Base-by-base conservation (phyloP, 2,888 invertebrate species). In the Pyrrhia umbra region DNA sequence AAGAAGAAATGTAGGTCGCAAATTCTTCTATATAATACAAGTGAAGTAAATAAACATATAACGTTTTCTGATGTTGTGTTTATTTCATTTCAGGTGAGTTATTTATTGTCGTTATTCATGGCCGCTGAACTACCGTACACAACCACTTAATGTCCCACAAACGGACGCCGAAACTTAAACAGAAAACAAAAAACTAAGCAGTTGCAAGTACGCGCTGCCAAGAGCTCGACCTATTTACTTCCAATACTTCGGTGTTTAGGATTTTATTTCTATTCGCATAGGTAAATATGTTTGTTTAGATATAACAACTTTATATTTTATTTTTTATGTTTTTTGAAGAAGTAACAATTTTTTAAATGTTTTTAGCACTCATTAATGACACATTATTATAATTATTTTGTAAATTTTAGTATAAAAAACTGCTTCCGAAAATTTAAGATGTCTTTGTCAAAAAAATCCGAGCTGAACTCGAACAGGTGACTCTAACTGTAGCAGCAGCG, bases 141-240 rank as follows among this genome's bases (percentile, higher is more conserved):
- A n/a, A 37, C n/a, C 70, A 64, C 62, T 34, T 61, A 47, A 58
- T 18, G 69, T 46, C 13, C 34, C 34, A 10, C 42, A n/a, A 40
- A 9, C 25, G 34, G 30, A 30, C 23, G 23, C n/a, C n/a, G 16
- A 62, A 9, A 13, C 23, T 21, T 8, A 42, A 27, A 49, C 18
- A 27, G 4, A 23, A n/a, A 47, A 43, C 27, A 42, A 69, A 42
- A 46, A 30, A 23, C 10, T 8, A 18, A 13, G 8, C 5, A 16
- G 58, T 23, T 25, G 40, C n/a, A 45, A 46, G 30, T 30, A 56
- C 57, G 16, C 34, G n/a, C 21, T 47, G 65, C 47, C 65, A 65
- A 47, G 63, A 27, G 42, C 16, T 21, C 34, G 63, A 65, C 71
- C 62, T 62, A 21, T 37, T 47, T 61, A 42, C 30, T 49, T 47